A percentile compares a stretch with the other conserved stretches of the same genome.
Evolutionary conservation across 2,797 vertebrate genomes (phyloP).

Genomic region (Alectoris magna): DNA sequence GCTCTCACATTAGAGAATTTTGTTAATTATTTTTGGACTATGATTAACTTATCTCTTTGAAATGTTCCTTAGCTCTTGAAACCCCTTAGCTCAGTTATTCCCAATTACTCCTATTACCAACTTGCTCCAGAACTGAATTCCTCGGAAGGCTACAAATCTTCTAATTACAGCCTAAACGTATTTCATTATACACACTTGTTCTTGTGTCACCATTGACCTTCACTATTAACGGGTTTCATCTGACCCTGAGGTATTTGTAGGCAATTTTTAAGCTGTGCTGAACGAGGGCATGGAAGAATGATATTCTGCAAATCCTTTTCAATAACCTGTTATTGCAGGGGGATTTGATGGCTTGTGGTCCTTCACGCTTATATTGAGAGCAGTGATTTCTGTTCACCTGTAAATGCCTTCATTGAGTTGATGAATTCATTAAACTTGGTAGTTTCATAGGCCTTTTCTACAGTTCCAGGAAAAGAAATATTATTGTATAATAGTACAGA

Average conservation of each 20-base stretch:
- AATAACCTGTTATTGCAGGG: rapidly evolving
- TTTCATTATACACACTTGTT: neutral
- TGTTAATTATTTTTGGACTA: neutral
- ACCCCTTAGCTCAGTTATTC: neutral
- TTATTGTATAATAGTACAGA: neutral
- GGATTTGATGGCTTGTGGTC: neutral
- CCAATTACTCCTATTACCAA: neutral
- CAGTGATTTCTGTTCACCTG: neutral
- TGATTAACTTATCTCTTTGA: neutral
- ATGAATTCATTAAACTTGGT: neutral
- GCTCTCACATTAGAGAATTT: neutral
- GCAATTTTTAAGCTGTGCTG: neutral
- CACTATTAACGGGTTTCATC: neutral
- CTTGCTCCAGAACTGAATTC: conserved; percentile 13
- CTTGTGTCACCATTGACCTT: conserved; percentile 4
- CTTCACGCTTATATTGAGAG: neutral
- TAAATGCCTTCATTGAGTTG: neutral
- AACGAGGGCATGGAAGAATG: neutral
- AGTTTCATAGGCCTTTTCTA: neutral
- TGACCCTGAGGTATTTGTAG: neutral
- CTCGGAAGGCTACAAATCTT: conserved; percentile 12
- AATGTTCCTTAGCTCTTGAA: conserved; percentile 18
- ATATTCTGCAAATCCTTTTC: neutral
- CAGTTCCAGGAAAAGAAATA: neutral
- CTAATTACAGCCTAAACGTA: neutral